Evolutionary conservation across 2,888 invertebrate species (phyloP), one percentile per base, ranked within the genome.

Genomic region (Tipula confusa): DNA sequence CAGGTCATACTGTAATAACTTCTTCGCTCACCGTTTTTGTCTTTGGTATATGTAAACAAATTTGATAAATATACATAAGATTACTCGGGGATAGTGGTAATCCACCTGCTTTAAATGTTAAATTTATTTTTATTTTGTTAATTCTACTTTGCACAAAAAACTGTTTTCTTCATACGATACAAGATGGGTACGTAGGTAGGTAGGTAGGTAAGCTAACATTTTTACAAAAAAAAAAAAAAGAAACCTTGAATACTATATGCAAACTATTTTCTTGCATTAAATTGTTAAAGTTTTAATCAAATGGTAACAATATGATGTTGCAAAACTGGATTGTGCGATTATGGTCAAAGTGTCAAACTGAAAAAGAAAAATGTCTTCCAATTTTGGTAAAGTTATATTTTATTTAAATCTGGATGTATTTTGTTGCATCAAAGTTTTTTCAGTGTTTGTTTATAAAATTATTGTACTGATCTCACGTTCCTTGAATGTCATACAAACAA

Each of bases 91-190:
- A 33, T 33, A 33, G 15, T 43, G 15, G 13, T 64, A 64, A 64
- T 64, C 64, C 64, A 64, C 64, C 64, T 64, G 64, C 64, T 64
- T 64, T 64, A 64, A 64, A 64, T 64, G 24, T 64, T 24, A 24
- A 64, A 64, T 64, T 18, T 64, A 9, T 38, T 13, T 13, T 64
- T 64, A 9, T 64, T 64, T 64, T 64, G 64, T 64, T 7, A 64
- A 64, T 64, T 64, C 24, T 64, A 24, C 64, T 64, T 64, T 64
- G 64, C 24, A 64, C 64, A 64, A 64, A 4, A n/a, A 64, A 24
- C 64, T 2, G 43, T 43, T 18, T 64, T 0, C 24, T 64, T 9
- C 5, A 9, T 64, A 24, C 24, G 9, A 11, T 24, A 18, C 9
- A 64, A 64, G 11, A 15, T 43, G 15, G 6, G 43, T 7, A 3